Base-by-base conservation (phyloP, 2,113 vertebrate genomes). In the Uropsilus gracilis region DNA sequence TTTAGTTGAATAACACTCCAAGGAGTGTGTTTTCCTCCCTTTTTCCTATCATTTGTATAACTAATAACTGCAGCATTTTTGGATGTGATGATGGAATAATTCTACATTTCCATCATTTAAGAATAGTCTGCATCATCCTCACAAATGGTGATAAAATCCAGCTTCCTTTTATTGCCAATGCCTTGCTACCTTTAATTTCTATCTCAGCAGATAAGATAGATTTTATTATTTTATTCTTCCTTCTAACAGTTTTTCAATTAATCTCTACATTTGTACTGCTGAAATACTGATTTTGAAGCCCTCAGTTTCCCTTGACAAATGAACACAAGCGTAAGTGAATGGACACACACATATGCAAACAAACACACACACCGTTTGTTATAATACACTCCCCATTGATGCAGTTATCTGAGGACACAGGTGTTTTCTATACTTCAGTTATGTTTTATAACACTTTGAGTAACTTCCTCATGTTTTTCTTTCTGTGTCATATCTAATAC, bases 201-300 rank as follows among this genome's bases (percentile, higher is more conserved):
- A 50, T 50, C 59, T 57, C 9, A 2, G 22, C 37, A 57, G 26
- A 50, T 84, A 87, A 81, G 16, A 63, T 48, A 78, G 57, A 85
- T 24, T 90, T 88, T 28, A 77, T 78, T 73, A 55, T 80, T 71
- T 34, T 59, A 32, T 37, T 2, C 18, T 89, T 90, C 5, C 32
- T 91, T 94, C 28, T 63, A 88, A 71, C 18, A 81, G 0, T 55
- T 93, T 95, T 90, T 78, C 10, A 66, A 4, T 75, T 78, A 80
- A 75, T 32, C 22, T 44, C 22, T 59, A 28, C 0, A 39, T 24
- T 64, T 73, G 17, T 3, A 48, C 5, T 91, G 44, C 14, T 50
- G 1, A 16, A 55, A 48, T 84, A 93, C 34, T 80, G 42, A n/a
- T 50, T 81, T 24, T 75, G 71, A 93, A 69, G 57, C 16, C 20